Evolutionary conservation across 92 coral and sea anemone genomes (phyloP).

Genomic region (Meandrina meandrites): DNA sequence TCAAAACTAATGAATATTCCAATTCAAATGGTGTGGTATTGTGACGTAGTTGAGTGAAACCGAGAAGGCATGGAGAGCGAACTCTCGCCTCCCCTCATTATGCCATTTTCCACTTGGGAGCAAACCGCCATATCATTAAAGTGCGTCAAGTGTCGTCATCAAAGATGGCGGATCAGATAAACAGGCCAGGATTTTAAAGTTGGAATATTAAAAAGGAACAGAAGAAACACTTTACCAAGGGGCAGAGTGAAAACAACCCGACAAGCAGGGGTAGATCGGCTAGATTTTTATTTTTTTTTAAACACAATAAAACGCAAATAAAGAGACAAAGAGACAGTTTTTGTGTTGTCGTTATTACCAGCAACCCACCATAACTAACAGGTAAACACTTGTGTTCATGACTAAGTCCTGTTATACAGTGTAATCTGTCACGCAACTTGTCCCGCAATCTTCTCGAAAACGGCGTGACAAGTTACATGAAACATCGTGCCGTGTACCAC

Average conservation of each 20-base stretch:
- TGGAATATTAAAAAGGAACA: not conserved
- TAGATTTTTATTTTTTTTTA: not conserved
- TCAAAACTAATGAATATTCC: not conserved
- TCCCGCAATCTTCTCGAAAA: not conserved
- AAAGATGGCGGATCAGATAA: not conserved
- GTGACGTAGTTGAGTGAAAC: not conserved
- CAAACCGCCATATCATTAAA: not conserved
- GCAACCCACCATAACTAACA: not conserved
- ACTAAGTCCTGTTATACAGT: not conserved
- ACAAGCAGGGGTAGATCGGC: constrained; percentile 1
- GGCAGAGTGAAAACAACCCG: not conserved
- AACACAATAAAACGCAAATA: not conserved
- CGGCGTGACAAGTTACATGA: not conserved
- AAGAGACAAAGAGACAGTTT: not conserved
- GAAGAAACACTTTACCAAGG: not conserved
- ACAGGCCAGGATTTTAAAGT: not conserved
- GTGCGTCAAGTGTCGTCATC: not conserved
- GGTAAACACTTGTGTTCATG: not conserved
- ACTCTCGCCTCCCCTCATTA: not conserved
- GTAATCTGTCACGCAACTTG: not conserved
- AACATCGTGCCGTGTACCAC: not conserved
- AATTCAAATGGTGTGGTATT: not conserved
- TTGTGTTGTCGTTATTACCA: not conserved
- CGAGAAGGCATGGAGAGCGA: not conserved
- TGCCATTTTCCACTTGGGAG: not conserved